Evolutionary conservation across 2,888 invertebrate genomes (phyloP).

Genomic region (Magallana nippona): DNA sequence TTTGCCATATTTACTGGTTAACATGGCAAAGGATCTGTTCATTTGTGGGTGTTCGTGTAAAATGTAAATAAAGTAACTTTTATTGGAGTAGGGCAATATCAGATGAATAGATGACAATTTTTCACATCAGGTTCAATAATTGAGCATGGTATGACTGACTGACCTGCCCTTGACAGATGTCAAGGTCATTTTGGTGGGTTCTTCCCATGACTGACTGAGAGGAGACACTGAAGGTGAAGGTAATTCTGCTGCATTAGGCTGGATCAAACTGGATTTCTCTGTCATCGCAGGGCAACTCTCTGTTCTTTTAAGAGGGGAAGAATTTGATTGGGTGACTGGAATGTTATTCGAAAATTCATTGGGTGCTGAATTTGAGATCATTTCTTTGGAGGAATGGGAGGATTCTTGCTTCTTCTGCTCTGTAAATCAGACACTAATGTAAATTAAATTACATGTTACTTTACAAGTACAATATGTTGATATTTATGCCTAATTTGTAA

Average conservation of each 20-base stretch:
- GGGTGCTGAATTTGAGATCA: neutral
- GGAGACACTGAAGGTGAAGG: constrained; percentile 53
- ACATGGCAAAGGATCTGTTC: neutral
- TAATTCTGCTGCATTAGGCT: constrained; percentile 17
- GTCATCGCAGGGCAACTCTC: neutral
- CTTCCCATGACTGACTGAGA: constrained; percentile 55
- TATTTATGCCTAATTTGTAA: no score
- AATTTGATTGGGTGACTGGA: constrained; percentile 11
- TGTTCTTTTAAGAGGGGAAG: constrained; percentile 7
- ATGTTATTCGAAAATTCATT: neutral
- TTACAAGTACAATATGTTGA: no score
- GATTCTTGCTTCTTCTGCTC: neutral
- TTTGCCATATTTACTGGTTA: neutral
- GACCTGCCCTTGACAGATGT: constrained; percentile 45
- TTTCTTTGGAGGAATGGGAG: neutral
- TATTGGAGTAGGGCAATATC: no score
- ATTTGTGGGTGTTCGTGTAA: neutral
- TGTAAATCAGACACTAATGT: neutral
- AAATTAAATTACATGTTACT: no score
- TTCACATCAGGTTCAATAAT: no score
- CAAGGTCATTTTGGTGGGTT: constrained; percentile 46
- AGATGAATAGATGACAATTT: no score
- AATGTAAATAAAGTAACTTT: no score
- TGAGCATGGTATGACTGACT: neutral
- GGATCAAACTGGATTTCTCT: neutral